Base-by-base conservation (phyloP, 2,113 vertebrate species). In the Atrichornis clamosus region DNA sequence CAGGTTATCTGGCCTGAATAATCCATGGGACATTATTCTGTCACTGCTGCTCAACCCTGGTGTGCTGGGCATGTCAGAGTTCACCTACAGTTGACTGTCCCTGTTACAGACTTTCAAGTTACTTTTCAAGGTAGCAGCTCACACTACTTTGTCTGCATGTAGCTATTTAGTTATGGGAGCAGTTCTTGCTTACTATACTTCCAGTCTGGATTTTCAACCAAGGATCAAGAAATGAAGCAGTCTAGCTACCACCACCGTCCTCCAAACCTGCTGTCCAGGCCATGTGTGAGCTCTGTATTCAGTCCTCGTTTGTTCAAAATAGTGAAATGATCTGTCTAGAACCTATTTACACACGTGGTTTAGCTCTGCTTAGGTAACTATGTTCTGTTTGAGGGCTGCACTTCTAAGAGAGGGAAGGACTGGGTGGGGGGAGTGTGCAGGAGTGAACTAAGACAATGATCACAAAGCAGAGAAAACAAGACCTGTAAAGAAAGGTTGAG, bases 401-500 rank as follows among this genome's bases (percentile, higher is more conserved):
- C 11, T 87, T 96, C 50, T 49, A 35, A 77, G 81, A 74, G 47
- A 80, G 35, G 12, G 47, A 72, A 93, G 67, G 52, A 46, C 49
- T 56, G 35, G 39, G n/a, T n/a, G n/a, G 35, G 35, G 32, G 46
- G 60, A 80, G 17, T 37, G 52, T 64, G 76, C 21, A 3, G 87
- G 80, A 80, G 41, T 63, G 44, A 95, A 47, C 65, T 70, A 85
- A 94, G 67, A 41, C 44, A 47, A 14, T 52, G 65, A 82, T 81
- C 73, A 68, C 69, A 82, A 73, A 68, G 41, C 7, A 50, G 76
- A 90, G 72, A 78, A 92, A 92, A 78, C 64, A 81, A 75, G 59
- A 94, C 67, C 62, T 84, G 65, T 76, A 79, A 88, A 96, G 70
- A 86, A 95, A 75, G 60, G 80, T 42, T 87, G 78, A 42, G 44